phyloP scores from a whole-genome alignment of 2,797 vertebrate species.

The Cyprinodon diabolis region DNA sequence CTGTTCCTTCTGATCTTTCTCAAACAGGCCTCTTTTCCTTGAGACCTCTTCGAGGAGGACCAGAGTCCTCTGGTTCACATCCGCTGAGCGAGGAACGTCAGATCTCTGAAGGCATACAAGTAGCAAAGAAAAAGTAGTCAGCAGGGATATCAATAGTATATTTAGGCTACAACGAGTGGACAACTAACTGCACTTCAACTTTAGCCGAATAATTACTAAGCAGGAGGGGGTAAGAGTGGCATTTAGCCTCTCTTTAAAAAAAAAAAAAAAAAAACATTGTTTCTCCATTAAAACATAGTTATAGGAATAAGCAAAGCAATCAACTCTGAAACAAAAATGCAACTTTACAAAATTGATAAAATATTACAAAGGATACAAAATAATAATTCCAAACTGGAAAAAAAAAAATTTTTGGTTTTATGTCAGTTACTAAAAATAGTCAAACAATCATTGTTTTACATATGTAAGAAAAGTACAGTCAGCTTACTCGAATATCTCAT shows the following conservation, averaged over 20 bases:
- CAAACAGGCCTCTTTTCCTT: slow-evolving; percentile 90
- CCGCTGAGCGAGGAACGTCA: slow-evolving; percentile 71
- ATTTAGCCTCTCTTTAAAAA: neutral
- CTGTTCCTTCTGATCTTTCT: slow-evolving; percentile 77
- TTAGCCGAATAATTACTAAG: neutral
- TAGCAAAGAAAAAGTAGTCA: neutral
- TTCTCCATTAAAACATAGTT: no score
- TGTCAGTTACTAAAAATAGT: neutral
- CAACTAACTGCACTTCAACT: neutral
- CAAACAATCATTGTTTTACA: neutral
- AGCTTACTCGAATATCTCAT: neutral
- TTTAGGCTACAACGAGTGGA: neutral
- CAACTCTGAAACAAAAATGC: no score
- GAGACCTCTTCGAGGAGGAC: slow-evolving; percentile 85
- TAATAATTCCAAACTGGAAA: neutral
- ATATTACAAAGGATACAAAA: neutral
- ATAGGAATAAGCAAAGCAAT: no score
- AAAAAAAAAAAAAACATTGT: no score
- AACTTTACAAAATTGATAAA: no score
- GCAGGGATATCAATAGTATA: neutral
- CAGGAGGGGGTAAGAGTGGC: neutral
- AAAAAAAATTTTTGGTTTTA: neutral
- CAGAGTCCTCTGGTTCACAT: slow-evolving; percentile 77
- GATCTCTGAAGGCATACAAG: slow-evolving; percentile 79
- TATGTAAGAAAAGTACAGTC: neutral